Conservation (phyloP, 2,113 vertebrate genomes). For the Petromus typicus region DNA sequence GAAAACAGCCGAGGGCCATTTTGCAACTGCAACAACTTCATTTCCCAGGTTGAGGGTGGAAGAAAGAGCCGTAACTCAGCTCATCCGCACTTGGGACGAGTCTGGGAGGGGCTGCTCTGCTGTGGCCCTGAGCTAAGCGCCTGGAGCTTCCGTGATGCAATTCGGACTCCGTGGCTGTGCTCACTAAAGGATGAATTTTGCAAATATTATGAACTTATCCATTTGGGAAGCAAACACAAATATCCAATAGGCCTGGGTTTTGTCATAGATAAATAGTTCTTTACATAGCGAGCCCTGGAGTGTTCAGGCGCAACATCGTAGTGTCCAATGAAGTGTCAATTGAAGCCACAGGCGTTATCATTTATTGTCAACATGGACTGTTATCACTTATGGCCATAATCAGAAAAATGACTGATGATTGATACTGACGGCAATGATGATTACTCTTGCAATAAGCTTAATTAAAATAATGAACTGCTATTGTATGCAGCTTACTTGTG, state of each 20-base stretch:
- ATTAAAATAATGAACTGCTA: conserved; percentile 95
- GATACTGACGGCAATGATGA: conserved; percentile 94
- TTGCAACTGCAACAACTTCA: conserved; percentile 75
- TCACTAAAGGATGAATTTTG: conserved; percentile 84
- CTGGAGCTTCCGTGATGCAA: conserved; percentile 78
- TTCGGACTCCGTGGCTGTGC: conserved; percentile 74
- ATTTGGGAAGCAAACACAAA: conserved; percentile 87
- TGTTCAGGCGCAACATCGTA: conserved; percentile 85
- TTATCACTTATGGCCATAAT: conserved; percentile 87
- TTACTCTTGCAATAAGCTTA: conserved; percentile 97
- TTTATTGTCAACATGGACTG: conserved; percentile 88
- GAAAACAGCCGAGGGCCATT: conserved; percentile 69
- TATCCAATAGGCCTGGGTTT: conserved; percentile 81
- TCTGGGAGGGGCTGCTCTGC: not conserved
- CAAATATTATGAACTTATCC: conserved; percentile 82
- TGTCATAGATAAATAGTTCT: conserved; percentile 93
- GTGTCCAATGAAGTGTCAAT: conserved; percentile 87
- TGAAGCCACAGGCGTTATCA: conserved; percentile 88
- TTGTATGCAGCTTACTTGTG: conserved; percentile 84
- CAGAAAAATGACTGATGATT: conserved; percentile 90
- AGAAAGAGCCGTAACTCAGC: conserved; percentile 71
- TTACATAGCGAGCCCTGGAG: conserved; percentile 85
- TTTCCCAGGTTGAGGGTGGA: conserved; percentile 57
- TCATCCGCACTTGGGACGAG: conserved; percentile 51
- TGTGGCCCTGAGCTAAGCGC: conserved; percentile 59